phyloP scores from a whole-genome alignment of 2,888 invertebrate genomes.

The Conistra vaccinii region DNA sequence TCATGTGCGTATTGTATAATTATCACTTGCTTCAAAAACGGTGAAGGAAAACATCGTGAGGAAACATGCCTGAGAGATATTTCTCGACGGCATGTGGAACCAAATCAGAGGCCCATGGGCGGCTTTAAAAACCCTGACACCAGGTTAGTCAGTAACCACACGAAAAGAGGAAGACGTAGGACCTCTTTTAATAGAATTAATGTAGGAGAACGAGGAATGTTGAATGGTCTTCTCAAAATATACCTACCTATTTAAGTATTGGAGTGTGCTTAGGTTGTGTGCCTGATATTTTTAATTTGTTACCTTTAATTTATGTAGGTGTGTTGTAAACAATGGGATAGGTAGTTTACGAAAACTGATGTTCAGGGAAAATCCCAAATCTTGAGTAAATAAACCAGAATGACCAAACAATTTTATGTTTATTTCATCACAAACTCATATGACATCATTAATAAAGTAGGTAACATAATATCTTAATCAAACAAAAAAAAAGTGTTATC shows the following conservation, averaged over 20 bases:
- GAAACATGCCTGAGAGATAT: no score
- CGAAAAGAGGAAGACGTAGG: no score
- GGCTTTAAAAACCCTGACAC: no score
- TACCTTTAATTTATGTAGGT: no score
- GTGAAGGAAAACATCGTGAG: no score
- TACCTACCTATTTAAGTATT: not conserved
- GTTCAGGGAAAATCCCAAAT: constrained; percentile 4
- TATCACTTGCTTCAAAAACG: no score
- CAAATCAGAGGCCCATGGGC: no score
- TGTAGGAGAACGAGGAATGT: not conserved
- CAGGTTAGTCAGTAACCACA: no score
- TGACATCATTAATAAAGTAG: constrained; percentile 77
- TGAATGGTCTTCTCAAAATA: not conserved
- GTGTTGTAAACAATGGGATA: not conserved
- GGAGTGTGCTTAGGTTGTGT: not conserved
- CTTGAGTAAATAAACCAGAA: constrained; percentile 41
- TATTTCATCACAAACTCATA: constrained; percentile 85
- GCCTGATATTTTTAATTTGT: not conserved
- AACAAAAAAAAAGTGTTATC: constrained; percentile 75
- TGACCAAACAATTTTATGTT: constrained; percentile 85
- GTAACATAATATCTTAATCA: constrained; percentile 74
- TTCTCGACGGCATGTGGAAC: no score
- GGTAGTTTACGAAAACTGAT: not conserved
- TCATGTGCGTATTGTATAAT: no score
- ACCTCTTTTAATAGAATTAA: no score